Percentiles rank a stretch among this genome's conserved stretches.
These are phyloP conservation scores for Sisor rabdophorus DNA, from an alignment of 2,113 vertebrate genomes.

Conservation along the genomic window DNA sequence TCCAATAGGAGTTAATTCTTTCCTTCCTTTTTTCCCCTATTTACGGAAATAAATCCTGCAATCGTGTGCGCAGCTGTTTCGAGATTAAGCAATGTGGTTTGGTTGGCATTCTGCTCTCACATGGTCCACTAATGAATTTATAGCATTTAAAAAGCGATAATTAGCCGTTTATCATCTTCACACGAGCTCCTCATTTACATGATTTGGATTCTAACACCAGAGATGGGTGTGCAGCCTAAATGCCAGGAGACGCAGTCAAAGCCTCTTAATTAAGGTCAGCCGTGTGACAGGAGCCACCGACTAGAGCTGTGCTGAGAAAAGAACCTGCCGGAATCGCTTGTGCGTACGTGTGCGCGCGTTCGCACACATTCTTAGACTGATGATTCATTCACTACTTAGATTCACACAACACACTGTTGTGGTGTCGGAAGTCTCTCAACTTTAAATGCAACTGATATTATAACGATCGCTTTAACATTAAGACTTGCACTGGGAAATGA, in stretches of 20 bases:
- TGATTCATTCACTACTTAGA: conserved; percentile 65
- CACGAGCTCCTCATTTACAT: not conserved
- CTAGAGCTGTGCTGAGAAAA: not conserved
- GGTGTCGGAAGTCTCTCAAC: not conserved
- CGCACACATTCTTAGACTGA: conserved; percentile 22
- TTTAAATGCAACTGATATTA: not conserved
- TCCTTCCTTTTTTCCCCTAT: not conserved
- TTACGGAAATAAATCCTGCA: not conserved
- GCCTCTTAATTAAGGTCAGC: conserved; percentile 7
- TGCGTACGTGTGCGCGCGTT: not conserved
- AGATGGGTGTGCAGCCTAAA: not conserved
- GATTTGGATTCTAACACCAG: not conserved
- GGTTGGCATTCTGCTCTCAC: not conserved
- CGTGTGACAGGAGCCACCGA: not conserved
- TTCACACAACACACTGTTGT: conserved; percentile 46
- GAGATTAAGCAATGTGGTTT: not conserved
- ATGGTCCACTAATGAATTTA: not conserved
- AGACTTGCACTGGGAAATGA: no score
- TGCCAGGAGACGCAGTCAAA: conserved; percentile 2
- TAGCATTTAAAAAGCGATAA: not conserved
- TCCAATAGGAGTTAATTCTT: not conserved
- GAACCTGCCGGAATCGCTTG: not conserved
- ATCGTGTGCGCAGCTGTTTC: not conserved
- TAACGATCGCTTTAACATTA: no score
- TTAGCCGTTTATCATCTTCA: not conserved